These are phyloP conservation scores for Drosophila subpulchrella DNA, from an alignment of 1,140 invertebrate species.

Conservation along the genomic window DNA sequence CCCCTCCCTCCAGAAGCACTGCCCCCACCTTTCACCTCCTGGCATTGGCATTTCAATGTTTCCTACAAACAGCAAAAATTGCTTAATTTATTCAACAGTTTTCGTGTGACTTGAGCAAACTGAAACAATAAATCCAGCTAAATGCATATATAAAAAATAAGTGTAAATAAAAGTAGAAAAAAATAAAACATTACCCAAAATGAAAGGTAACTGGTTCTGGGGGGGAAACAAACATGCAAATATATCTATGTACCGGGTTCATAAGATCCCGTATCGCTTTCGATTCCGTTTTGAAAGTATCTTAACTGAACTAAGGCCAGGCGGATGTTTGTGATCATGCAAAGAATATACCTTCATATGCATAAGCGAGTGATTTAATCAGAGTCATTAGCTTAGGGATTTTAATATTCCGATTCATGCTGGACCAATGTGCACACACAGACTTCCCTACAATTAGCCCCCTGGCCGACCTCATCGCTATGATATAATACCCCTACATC, in stretches of 20 bases:
- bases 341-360: slow-evolving; percentile 58
- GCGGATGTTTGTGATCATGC: slow-evolving; percentile 56
- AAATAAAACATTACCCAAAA: slow-evolving; percentile 56
- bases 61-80: slow-evolving; percentile 20
- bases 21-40: slow-evolving; percentile 1
- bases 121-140: slow-evolving; percentile 66
- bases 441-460: slow-evolving; percentile 59
- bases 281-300: slow-evolving; percentile 44
- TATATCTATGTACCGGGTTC: slow-evolving; percentile 7
- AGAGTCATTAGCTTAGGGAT: slow-evolving; percentile 31
- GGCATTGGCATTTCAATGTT: slow-evolving; percentile 20
- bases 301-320: slow-evolving; percentile 22
- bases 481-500: slow-evolving; percentile 30
- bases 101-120: slow-evolving; percentile 60
- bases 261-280: slow-evolving; percentile 20
- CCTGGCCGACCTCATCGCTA: slow-evolving; percentile 4
- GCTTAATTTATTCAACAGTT: slow-evolving; percentile 61
- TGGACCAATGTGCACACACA: slow-evolving; percentile 12
- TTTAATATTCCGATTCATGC: slow-evolving; percentile 73
- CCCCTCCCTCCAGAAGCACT: slow-evolving; percentile 19
- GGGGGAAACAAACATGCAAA: slow-evolving; percentile 23
- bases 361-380: slow-evolving; percentile 50
- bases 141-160: slow-evolving; percentile 60
- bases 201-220: slow-evolving; percentile 76
- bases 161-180: slow-evolving; percentile 31